Percentiles rank a stretch among this genome's conserved stretches.
Conservation (phyloP, 37 sponge, comb jelly and placozoan species). For the Oopsacas minuta region DNA sequence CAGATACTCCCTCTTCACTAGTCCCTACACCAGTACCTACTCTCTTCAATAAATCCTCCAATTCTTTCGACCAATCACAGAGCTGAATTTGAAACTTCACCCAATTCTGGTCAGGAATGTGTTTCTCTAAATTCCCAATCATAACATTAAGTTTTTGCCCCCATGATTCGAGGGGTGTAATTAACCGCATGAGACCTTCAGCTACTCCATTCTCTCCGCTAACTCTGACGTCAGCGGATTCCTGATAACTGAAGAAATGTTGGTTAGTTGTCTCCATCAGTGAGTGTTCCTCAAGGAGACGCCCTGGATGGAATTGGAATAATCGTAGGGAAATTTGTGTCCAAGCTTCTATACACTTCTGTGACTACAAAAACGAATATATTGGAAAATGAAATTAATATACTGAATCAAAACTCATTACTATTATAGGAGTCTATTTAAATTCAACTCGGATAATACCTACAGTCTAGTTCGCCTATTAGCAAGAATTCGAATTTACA, state of each 20-base stretch:
- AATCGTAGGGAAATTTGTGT: not conserved
- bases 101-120: not conserved
- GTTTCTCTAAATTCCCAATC: not conserved
- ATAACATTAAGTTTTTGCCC: not conserved
- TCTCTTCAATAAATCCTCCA: not conserved
- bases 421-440: too few relatives aligned
- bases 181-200: slow-evolving; percentile 40
- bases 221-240: slow-evolving; percentile 22
- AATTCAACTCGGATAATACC: too few relatives aligned
- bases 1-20: not conserved
- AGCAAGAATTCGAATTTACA: too few relatives aligned
- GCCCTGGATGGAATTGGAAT: not conserved
- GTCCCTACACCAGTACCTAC: not conserved
- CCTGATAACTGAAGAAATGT: slow-evolving; percentile 19
- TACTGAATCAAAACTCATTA: too few relatives aligned
- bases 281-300: not conserved
- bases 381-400: not conserved
- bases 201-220: slow-evolving; percentile 82
- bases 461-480: too few relatives aligned
- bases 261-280: slow-evolving; percentile 27
- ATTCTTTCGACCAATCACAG: not conserved
- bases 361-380: not conserved
- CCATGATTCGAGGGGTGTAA: slow-evolving; percentile 67
- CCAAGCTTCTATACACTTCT: not conserved
- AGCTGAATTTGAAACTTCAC: not conserved